Conservation (phyloP, 2,888 invertebrate species). For the Dicyrtomina minuta region DNA sequence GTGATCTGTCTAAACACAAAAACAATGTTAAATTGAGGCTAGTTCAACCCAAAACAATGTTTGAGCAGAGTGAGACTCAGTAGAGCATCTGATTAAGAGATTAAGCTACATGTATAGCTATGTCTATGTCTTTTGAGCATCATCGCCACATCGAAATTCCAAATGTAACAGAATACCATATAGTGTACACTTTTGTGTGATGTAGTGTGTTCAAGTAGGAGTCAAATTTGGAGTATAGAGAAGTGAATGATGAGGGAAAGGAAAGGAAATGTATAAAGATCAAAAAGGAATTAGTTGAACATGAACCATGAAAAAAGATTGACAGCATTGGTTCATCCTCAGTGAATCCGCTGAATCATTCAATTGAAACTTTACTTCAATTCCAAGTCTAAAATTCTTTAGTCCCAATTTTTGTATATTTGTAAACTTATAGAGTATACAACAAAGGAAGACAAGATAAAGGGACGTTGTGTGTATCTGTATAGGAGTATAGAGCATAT, state of each 20-base stretch:
- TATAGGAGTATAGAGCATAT: no score
- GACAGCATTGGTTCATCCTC: constrained; percentile 16
- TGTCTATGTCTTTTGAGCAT: background rate
- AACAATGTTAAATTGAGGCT: no score
- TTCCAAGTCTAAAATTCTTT: background rate
- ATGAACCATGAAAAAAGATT: constrained; percentile 15
- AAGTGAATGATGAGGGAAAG: no score
- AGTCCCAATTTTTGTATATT: background rate
- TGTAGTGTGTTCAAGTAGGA: no score
- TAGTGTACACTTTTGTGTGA: background rate
- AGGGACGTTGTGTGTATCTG: no score
- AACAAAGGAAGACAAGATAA: no score
- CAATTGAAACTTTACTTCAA: constrained; percentile 12
- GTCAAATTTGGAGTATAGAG: no score
- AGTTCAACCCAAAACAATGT: no score
- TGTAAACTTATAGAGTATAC: background rate
- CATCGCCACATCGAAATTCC: constrained; percentile 5
- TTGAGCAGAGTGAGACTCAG: no score
- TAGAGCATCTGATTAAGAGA: no score
- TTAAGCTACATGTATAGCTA: no score
- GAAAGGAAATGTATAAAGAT: background rate
- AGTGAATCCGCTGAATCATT: constrained; percentile 13
- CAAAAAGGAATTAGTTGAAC: background rate
- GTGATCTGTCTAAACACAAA: no score
- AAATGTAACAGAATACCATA: background rate